Conservation (phyloP, 2,113 vertebrate species). For the Theropithecus gelada region DNA sequence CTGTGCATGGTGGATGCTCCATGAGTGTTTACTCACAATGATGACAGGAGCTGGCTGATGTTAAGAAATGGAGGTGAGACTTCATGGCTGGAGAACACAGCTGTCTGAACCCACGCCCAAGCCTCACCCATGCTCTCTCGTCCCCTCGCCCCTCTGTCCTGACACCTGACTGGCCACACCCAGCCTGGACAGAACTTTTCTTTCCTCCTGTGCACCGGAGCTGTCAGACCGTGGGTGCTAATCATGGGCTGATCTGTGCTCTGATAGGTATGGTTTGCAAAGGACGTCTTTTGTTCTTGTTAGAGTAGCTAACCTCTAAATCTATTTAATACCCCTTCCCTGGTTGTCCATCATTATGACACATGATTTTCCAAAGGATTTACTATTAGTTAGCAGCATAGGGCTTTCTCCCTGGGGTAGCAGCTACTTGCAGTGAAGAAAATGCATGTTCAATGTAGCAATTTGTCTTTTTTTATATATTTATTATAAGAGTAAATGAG, state of each 20-base stretch:
- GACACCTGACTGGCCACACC: background rate
- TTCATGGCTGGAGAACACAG: background rate
- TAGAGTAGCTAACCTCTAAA: constrained; percentile 90
- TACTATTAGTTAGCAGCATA: constrained; percentile 89
- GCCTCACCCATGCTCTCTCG: background rate
- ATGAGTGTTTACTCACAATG: background rate
- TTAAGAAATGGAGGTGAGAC: background rate
- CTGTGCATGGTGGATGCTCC: rapidly evolving
- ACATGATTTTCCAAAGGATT: constrained; percentile 91
- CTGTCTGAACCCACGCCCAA: background rate
- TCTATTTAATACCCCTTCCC: constrained; percentile 90
- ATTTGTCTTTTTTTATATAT: constrained; percentile 94
- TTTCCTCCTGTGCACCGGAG: constrained; percentile 14
- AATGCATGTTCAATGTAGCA: constrained; percentile 90
- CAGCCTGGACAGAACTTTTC: constrained; percentile 74
- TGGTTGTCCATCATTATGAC: constrained; percentile 91
- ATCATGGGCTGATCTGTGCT: constrained; percentile 77
- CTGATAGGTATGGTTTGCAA: constrained; percentile 83
- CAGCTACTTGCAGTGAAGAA: constrained; percentile 89
- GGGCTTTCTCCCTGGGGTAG: constrained; percentile 88
- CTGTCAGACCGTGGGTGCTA: constrained; percentile 65
- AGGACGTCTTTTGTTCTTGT: constrained; percentile 89
- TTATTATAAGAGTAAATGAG: constrained; percentile 92
- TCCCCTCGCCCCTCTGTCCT: constrained; percentile 49
- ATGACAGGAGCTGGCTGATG: no score